A percentile compares a stretch with the other conserved stretches of the same genome.
Evolutionary conservation across 1,140 invertebrate genomes (phyloP).

Genomic region (Plodia interpunctella): DNA sequence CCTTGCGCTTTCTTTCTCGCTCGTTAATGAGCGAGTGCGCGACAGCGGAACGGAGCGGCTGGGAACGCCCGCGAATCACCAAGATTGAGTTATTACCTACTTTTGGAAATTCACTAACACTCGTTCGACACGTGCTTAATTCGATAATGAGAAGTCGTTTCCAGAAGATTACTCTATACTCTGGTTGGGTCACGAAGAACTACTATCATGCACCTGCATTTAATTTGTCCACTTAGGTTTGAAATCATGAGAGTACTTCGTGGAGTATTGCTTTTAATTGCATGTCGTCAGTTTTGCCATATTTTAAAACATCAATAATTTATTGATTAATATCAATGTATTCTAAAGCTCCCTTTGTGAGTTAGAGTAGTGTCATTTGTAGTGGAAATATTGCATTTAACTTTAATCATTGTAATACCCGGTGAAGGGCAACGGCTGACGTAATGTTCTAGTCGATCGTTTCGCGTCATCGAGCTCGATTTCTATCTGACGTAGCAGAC

Average conservation of each 20-base stretch:
- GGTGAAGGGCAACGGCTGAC: constrained; percentile 10
- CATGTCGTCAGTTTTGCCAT: too few species aligned
- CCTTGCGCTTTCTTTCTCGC: constrained; percentile 44
- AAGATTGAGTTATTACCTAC: constrained; percentile 28
- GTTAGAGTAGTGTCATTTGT: too few species aligned
- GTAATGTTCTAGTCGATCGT: constrained; percentile 8
- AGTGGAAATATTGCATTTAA: neutral
- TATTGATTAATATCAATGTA: too few species aligned
- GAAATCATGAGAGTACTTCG: too few species aligned
- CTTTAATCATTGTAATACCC: neutral
- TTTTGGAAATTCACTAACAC: neutral
- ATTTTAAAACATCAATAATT: too few species aligned
- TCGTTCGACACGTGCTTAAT: neutral
- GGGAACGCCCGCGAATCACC: constrained; percentile 15
- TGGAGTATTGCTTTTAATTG: too few species aligned
- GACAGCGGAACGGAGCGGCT: constrained; percentile 41
- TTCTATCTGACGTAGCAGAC: constrained; percentile 6
- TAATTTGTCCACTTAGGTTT: too few species aligned
- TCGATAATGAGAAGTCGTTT: neutral
- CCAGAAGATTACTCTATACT: neutral
- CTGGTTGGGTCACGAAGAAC: neutral
- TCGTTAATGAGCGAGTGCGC: constrained; percentile 43
- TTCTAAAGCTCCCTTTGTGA: too few species aligned
- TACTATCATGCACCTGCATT: neutral
- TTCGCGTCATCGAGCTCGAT: constrained; percentile 10